Conservation (phyloP, 2,113 vertebrate genomes). For the Corydoras maculifer region DNA sequence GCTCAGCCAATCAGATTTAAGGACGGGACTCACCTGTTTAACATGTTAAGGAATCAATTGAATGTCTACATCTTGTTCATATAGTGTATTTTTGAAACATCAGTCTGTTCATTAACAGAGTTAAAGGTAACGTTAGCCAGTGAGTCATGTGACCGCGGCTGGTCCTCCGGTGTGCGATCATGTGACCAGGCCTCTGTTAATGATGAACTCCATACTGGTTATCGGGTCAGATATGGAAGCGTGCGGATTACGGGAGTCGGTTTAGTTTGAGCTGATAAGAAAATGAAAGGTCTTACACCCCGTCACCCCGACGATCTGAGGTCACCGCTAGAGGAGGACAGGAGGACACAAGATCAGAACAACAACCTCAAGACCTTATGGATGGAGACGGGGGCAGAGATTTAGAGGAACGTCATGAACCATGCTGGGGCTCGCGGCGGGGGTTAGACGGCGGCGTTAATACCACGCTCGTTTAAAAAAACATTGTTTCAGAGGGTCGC, state of each 20-base stretch:
- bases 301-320: constrained; percentile 44
- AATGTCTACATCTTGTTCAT: no score
- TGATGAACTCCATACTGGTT: constrained; percentile 28
- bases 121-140: no score
- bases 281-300: constrained; percentile 47
- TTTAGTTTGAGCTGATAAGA: constrained; percentile 17
- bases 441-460: no score
- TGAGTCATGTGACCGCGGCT: no score
- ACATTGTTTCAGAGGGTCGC: no score
- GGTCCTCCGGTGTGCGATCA: no score
- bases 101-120: no score
- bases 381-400: constrained; percentile 13
- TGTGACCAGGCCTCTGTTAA: constrained; percentile 17
- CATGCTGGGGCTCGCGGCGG: not conserved
- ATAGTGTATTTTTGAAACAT: no score
- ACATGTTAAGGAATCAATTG: no score
- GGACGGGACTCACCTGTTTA: no score
- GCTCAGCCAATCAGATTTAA: no score
- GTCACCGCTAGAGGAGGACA: constrained; percentile 48
- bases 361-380: constrained; percentile 19
- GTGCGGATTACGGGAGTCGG: constrained; percentile 17
- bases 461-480: no score
- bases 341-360: constrained; percentile 46
- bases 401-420: constrained; percentile 7
- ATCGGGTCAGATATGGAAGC: constrained; percentile 27